These are phyloP conservation scores for Petroica traversi DNA, from an alignment of 2,113 vertebrate genomes.

Conservation along the genomic window DNA sequence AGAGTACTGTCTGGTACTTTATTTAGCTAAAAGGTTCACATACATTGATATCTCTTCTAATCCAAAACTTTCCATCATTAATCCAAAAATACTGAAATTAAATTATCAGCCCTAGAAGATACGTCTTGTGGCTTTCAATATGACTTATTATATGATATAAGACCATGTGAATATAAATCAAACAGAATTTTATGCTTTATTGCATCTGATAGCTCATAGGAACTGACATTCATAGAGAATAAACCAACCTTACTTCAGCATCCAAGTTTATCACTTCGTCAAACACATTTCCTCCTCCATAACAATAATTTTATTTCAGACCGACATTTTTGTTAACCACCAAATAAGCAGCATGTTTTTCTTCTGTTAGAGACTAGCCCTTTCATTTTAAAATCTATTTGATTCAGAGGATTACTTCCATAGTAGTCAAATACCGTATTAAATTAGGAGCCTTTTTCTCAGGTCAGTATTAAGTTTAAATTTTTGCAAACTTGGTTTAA, in stretches of 20 bases:
- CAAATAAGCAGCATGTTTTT: background rate
- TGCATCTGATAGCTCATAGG: background rate
- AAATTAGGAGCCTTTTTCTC: background rate
- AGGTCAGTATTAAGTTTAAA: background rate
- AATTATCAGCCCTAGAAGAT: background rate
- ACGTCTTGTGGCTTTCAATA: background rate
- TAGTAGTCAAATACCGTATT: background rate
- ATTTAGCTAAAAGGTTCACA: conserved; percentile 3
- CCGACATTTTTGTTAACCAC: background rate
- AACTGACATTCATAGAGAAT: background rate
- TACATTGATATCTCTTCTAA: conserved; percentile 8
- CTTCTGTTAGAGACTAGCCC: background rate
- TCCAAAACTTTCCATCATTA: conserved; percentile 6
- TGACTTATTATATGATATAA: background rate
- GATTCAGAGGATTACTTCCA: background rate
- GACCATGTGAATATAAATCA: background rate
- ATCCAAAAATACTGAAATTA: conserved; percentile 12
- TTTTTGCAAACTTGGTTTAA: background rate
- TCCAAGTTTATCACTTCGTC: background rate
- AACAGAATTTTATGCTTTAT: conserved; percentile 31
- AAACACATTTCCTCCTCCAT: background rate
- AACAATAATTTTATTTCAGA: background rate
- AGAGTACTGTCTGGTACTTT: background rate
- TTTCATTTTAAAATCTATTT: conserved; percentile 19
- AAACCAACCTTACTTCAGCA: background rate